Percentiles rank a stretch among this genome's conserved stretches.
Conservation (phyloP, 2,888 invertebrate species). For the Ormia ochracea region DNA sequence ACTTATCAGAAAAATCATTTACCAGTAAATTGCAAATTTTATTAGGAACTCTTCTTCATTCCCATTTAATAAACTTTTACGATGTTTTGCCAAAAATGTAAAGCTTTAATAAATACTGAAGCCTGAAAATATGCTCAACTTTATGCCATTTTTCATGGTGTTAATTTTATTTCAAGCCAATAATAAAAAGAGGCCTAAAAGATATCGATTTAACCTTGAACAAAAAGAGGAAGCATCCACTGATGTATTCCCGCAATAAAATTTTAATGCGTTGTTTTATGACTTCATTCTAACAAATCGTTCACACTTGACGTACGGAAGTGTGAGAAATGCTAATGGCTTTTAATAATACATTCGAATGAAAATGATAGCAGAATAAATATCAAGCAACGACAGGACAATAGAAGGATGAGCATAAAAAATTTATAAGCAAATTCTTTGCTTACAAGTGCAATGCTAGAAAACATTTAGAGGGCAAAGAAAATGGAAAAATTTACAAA, state of each 20-base stretch:
- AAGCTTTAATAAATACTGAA: no score
- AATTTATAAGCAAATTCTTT: background rate
- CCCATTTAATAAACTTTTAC: no score
- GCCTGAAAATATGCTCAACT: no score
- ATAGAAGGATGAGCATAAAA: background rate
- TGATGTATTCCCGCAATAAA: background rate
- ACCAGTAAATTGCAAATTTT: no score
- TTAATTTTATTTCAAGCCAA: no score
- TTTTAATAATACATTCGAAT: background rate
- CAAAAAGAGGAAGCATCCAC: background rate
- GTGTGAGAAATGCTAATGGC: background rate
- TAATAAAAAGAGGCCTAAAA: no score
- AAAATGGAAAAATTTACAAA: background rate
- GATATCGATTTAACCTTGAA: slow-evolving; percentile 20
- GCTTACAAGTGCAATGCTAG: background rate
- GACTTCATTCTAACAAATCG: slow-evolving; percentile 15
- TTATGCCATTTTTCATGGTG: no score
- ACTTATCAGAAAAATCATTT: no score
- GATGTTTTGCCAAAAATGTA: no score
- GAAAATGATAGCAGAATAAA: background rate
- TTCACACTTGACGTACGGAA: background rate
- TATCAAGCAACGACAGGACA: background rate
- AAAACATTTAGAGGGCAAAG: background rate
- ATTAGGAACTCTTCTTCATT: no score
- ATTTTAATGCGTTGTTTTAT: background rate